phyloP scores from a whole-genome alignment of 1,140 invertebrate species.

The Andricus grossulariae region DNA sequence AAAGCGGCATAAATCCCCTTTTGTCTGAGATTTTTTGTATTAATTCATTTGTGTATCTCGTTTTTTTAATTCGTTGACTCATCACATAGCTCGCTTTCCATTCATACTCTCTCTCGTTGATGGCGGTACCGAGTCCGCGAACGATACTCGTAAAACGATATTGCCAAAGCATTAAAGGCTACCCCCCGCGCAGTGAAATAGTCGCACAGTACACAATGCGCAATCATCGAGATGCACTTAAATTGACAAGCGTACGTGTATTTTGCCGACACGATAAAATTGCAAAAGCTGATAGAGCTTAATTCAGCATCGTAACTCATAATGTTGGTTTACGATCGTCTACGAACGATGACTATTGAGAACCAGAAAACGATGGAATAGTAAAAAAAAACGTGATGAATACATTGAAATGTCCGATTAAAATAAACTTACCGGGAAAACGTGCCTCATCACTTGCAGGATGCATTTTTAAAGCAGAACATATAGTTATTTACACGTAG shows the following conservation, averaged over 20 bases:
- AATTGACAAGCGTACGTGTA: slow-evolving; percentile 52
- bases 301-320: slow-evolving; percentile 64
- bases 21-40: slow-evolving; percentile 11
- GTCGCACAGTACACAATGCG: slow-evolving; percentile 50
- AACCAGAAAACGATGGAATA: slow-evolving; percentile 20
- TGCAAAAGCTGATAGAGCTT: slow-evolving; percentile 62
- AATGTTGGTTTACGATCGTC: slow-evolving; percentile 64
- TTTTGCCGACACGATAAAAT: slow-evolving; percentile 57
- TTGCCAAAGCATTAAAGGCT: slow-evolving; percentile 49
- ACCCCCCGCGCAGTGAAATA: slow-evolving; percentile 37
- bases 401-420: neutral
- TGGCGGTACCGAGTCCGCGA: slow-evolving; percentile 45
- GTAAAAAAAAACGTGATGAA: neutral
- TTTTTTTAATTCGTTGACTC: neutral
- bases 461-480: too few species aligned
- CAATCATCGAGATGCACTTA: slow-evolving; percentile 51
- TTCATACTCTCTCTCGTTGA: slow-evolving; percentile 31
- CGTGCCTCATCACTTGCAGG: too few species aligned
- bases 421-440: neutral
- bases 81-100: neutral
- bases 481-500: too few species aligned
- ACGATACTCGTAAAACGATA: slow-evolving; percentile 58
- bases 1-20: too few species aligned
- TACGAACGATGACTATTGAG: slow-evolving; percentile 43
- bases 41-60: neutral